phyloP scores from a whole-genome alignment of 92 coral and sea anemone species.

The Nematostella vectensis region DNA sequence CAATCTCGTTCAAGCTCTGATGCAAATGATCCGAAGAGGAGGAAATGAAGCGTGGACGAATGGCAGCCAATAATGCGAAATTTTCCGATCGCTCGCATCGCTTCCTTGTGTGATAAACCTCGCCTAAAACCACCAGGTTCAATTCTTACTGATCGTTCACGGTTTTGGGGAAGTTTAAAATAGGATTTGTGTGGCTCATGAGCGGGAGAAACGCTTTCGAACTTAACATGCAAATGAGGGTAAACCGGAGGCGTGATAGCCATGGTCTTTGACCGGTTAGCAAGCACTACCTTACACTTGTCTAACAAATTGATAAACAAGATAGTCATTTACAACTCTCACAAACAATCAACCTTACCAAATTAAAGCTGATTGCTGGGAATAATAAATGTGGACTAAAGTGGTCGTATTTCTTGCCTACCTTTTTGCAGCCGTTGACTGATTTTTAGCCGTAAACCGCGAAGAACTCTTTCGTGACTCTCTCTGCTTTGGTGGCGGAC shows the following conservation, averaged over 20 bases:
- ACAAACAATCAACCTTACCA: background rate
- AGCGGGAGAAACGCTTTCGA: conserved; percentile 23
- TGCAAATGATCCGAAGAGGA: conserved; percentile 22
- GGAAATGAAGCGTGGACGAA: conserved; percentile 7
- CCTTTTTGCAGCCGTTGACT: conserved; percentile 29
- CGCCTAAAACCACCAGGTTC: background rate
- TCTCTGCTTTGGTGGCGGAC: conserved; percentile 12
- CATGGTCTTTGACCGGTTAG: conserved; percentile 2
- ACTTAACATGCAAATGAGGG: conserved; percentile 71
- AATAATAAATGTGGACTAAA: background rate
- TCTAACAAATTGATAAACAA: conserved; percentile 6
- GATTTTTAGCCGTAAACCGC: conserved; percentile 16
- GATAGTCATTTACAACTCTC: background rate
- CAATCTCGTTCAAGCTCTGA: background rate
- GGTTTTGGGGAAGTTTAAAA: no score
- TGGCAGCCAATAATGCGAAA: conserved; percentile 1
- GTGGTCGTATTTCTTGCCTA: background rate
- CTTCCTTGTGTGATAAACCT: background rate
- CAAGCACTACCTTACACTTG: conserved; percentile 3
- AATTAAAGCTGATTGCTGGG: background rate
- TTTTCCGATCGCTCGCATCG: background rate
- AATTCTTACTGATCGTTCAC: no score
- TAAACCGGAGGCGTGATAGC: conserved; percentile 18
- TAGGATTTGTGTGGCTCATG: no score
- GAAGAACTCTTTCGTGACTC: conserved; percentile 13